Percentiles rank a stretch among this genome's conserved stretches.
Evolutionary conservation across 2,888 invertebrate genomes (phyloP).

Genomic region (Melinopterus prodromus): DNA sequence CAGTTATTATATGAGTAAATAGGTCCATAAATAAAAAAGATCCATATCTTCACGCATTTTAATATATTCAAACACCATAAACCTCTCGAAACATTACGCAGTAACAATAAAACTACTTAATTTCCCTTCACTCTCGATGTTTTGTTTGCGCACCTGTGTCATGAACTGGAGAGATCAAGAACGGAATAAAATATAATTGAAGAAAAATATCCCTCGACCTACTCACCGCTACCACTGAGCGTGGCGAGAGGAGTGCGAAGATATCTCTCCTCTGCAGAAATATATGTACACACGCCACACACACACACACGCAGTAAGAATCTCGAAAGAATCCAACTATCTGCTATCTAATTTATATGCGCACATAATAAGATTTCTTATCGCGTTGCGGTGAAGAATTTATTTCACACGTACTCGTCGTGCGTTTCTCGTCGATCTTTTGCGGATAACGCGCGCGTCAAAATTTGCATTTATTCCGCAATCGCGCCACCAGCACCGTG

Average conservation of each 20-base stretch:
- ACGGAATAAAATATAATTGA: not conserved
- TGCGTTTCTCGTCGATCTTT: slow-evolving; percentile 21
- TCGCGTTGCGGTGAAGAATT: slow-evolving; percentile 25
- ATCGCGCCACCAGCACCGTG: not conserved
- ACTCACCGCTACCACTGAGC: not conserved
- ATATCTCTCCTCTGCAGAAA: not conserved
- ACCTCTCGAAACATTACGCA: too few relatives aligned
- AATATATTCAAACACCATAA: too few relatives aligned
- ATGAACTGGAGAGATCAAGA: too few relatives aligned
- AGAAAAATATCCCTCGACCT: not conserved
- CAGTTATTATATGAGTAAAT: too few relatives aligned
- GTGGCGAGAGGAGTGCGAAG: not conserved
- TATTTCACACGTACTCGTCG: slow-evolving; percentile 24
- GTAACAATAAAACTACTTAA: too few relatives aligned
- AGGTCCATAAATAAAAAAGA: too few relatives aligned
- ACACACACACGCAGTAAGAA: slow-evolving; percentile 17
- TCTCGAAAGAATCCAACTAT: slow-evolving; percentile 24
- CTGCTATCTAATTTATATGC: slow-evolving; percentile 25
- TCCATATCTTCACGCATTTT: too few relatives aligned
- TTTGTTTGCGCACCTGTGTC: too few relatives aligned
- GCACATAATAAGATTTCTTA: slow-evolving; percentile 25
- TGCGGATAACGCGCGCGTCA: slow-evolving; percentile 17
- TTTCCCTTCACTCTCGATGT: too few relatives aligned
- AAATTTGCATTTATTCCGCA: slow-evolving; percentile 26
- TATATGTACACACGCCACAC: not conserved